Evolutionary conservation across 2,888 invertebrate genomes (phyloP), one percentile per base, ranked within the genome.

Genomic region (Plagodis pulveraria): DNA sequence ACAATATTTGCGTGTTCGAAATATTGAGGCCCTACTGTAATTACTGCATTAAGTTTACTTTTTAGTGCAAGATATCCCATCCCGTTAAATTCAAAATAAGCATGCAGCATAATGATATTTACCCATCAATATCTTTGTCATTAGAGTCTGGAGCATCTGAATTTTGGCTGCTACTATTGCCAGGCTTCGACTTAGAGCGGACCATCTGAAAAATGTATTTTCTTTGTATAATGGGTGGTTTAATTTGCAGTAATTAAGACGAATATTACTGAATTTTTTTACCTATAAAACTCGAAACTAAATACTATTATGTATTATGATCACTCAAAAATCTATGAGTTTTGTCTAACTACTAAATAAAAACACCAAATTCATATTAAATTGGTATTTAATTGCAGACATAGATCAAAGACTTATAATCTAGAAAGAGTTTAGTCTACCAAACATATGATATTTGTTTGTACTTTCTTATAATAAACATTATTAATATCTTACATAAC

Each of bases 111-210:
- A 22, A 43, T 47, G 57, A 87, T 88, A 89, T 83, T 91, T 92
- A 92, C 92, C 92, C 83, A 80, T 91, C 82, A 83, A 92, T 84
- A 75, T 86, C 85, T 88, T 87, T 90, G 77, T 91, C 91, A 80
- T 73, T 78, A 67, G 78, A 65, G 62, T 89, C 90, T 76, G 79
- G 81, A 70, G 75, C 78, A 77, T 90, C 87, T 73, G 90, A 86
- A 80, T 81, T 86, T 76, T 85, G 84, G 73, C 82, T 80, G 78
- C 87, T 83, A 83, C 88, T 85, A 74, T 78, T 80, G 72, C 84
- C 80, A 65, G 82, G 82, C 76, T 86, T 89, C 75, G 80, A 77
- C 78, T 84, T 91, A 84, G 89, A 82, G 65, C 86, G 84, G 82
- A 88, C 90, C 87, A 91, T 91, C 92, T 92, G 92, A 78, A 90